Evolutionary conservation across 2,888 invertebrate species (phyloP).

Genomic region (Mechanitis mazaeus): DNA sequence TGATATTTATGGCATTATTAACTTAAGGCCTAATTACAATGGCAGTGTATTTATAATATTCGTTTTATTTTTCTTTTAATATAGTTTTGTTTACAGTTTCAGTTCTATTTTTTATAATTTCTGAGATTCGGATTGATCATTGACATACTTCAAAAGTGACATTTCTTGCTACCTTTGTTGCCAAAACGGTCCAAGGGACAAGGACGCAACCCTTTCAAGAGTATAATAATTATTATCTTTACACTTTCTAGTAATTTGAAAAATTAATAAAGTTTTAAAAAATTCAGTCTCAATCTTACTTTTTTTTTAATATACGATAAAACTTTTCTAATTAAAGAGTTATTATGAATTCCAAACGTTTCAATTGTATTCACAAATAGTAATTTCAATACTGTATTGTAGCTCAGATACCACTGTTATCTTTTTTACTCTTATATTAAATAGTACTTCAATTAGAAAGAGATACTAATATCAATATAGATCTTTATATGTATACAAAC

Average conservation of each 20-base stretch:
- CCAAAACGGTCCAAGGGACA: not conserved
- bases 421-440: not conserved
- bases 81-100: constrained; percentile 10
- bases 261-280: too few species aligned
- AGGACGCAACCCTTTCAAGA: constrained; percentile 1
- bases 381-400: not conserved
- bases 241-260: too few species aligned
- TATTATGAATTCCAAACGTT: too few species aligned
- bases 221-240: too few species aligned
- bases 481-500: constrained; percentile 1
- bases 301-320: too few species aligned
- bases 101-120: constrained; percentile 10
- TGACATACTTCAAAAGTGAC: constrained; percentile 17
- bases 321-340: too few species aligned
- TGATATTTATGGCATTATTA: not conserved
- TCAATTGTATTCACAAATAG: too few species aligned
- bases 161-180: not conserved
- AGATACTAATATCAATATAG: not conserved
- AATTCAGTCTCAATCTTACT: too few species aligned
- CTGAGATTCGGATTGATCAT: not conserved
- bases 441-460: not conserved
- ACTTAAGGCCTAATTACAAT: not conserved
- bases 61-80: constrained; percentile 10
- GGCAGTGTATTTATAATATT: not conserved
- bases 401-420: not conserved